phyloP scores from a whole-genome alignment of 2,797 vertebrate species.

The Typhlichthys subterraneus region DNA sequence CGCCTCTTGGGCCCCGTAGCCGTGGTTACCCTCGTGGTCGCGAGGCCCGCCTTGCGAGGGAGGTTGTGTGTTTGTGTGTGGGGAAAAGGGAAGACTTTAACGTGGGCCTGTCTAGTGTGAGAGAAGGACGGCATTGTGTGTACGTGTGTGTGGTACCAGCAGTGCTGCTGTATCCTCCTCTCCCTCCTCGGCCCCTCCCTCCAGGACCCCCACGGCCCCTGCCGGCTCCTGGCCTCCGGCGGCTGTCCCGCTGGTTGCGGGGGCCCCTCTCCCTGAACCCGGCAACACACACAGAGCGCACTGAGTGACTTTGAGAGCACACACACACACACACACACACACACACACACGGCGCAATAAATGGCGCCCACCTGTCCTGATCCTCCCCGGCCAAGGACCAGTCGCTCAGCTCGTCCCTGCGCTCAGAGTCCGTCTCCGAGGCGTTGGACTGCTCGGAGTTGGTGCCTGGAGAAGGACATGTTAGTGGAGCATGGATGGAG shows the following conservation, averaged over 20 bases:
- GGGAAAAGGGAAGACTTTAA: too few species aligned
- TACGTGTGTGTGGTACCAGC: slow-evolving; percentile 77
- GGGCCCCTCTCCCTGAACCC: slow-evolving; percentile 69
- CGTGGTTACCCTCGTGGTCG: slow-evolving; percentile 86
- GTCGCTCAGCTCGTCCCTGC: slow-evolving; percentile 94
- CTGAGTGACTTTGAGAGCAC: too few species aligned
- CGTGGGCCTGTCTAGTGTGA: too few species aligned
- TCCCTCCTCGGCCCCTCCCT: slow-evolving; percentile 86
- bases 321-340: too few species aligned
- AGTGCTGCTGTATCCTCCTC: slow-evolving; percentile 85
- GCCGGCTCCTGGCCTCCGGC: slow-evolving; percentile 82
- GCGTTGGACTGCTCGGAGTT: slow-evolving; percentile 96
- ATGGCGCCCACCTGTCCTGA: slow-evolving; percentile 70
- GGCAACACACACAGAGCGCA: not conserved
- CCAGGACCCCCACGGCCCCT: slow-evolving; percentile 88
- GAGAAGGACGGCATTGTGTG: not conserved
- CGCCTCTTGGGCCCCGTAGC: slow-evolving; percentile 86
- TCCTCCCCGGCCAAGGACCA: slow-evolving; percentile 95
- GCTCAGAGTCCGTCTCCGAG: slow-evolving; percentile 96
- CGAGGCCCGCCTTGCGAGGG: slow-evolving; percentile 77
- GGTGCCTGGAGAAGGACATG: slow-evolving; percentile 79
- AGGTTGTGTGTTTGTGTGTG: too few species aligned
- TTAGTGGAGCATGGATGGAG: not conserved
- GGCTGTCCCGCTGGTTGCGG: slow-evolving; percentile 82
- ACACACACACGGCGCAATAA: not conserved